phyloP scores from a whole-genome alignment of 2,888 invertebrate genomes.

The Vannuccia rotundouncinata region DNA sequence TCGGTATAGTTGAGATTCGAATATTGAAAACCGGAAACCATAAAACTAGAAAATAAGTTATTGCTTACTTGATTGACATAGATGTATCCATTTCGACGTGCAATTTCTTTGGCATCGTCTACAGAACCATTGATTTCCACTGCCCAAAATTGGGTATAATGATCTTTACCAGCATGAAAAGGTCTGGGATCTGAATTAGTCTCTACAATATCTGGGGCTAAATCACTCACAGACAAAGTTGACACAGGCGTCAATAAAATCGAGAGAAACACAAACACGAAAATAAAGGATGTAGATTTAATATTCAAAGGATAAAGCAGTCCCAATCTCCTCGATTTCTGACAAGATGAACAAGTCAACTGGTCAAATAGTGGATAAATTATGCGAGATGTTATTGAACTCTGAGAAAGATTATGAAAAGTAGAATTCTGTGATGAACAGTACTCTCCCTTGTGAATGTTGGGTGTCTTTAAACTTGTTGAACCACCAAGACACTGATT shows the following conservation, averaged over 20 bases:
- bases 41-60: conserved; percentile 36
- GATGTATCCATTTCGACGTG: conserved; percentile 1
- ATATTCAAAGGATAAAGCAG: too few species aligned
- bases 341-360: too few species aligned
- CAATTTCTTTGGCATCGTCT: conserved; percentile 3
- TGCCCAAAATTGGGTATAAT: conserved; percentile 28
- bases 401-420: too few species aligned
- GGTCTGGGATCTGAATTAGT: not conserved
- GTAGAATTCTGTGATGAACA: too few species aligned
- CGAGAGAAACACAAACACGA: not conserved
- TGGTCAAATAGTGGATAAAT: too few species aligned
- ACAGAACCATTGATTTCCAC: conserved; percentile 29
- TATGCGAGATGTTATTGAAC: too few species aligned
- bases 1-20: too few species aligned
- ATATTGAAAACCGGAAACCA: too few species aligned
- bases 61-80: conserved; percentile 17
- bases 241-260: not conserved
- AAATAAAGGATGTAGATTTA: not conserved
- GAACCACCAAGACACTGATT: too few species aligned
- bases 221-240: not conserved
- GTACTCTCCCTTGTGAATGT: too few species aligned
- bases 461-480: too few species aligned
- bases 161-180: not conserved
- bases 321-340: too few species aligned
- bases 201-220: not conserved